Base-by-base conservation (phyloP, 2,797 vertebrate species). In the Sebastes trivittatus region DNA sequence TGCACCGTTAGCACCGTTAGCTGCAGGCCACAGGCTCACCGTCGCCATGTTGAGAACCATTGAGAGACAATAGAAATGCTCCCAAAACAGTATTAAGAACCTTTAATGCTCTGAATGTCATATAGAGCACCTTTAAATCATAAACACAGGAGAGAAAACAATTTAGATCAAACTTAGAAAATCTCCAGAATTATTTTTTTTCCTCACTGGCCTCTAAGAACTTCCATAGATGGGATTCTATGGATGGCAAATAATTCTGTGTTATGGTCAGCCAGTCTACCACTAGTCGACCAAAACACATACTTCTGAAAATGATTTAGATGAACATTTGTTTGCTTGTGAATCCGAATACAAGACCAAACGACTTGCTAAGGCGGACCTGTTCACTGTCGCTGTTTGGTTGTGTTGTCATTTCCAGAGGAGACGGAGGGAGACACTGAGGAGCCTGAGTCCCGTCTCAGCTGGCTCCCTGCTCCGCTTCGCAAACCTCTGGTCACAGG, bases 401-500 rank as follows among this genome's bases (percentile, higher is more conserved):
- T 23, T 87, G 56, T 87, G 69, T 81, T 89, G 67, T 87, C 18
- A 20, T 85, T 88, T 86, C 68, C 83, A 93, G 92, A 92, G 63
- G 92, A 91, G 64, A 60, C 20, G 58, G 90, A 92, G n/a, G 88
- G 30, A 46, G 87, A 89, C n/a, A 11, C 82, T 23, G 83, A 87
- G 36, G 89, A 92, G 86, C 38, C 84, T 1, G 92, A 94, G 81
- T 89, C 93, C 0, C 85, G 2, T 42, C 89, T 94, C 83, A 83
- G 87, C 82, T 94, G 93, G 95, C 90, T 95, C 79, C 76, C 88
- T 0, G 63, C 87, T 73, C 32, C 78, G 2, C 89, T 92, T 0
- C 89, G 88, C 72, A 92, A 89, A 80, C 86, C 93, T 73, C 87
- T 90, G 78, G 88, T 71, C 67, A 1, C 90, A 94, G 92, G 91